phyloP scores from a whole-genome alignment of 2,113 vertebrate species.

The Hippolais icterina region DNA sequence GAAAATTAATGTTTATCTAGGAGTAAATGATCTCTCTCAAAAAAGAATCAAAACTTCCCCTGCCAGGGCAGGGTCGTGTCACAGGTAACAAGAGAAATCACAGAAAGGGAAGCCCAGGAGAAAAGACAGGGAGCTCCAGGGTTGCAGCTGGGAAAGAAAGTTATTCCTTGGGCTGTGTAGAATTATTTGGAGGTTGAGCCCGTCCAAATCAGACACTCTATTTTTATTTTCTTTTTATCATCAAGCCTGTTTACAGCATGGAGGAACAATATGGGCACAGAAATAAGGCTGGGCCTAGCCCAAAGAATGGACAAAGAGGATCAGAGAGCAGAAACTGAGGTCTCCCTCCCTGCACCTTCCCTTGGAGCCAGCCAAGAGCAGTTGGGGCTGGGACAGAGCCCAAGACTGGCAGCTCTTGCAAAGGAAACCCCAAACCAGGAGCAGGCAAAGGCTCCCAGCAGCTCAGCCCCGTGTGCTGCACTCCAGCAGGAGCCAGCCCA shows the following conservation, averaged over 20 bases:
- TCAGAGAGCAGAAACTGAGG: not conserved
- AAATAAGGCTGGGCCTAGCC: too few relatives aligned
- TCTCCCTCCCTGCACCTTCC: not conserved
- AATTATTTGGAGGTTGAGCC: not conserved
- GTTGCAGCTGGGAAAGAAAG: not conserved
- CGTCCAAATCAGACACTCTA: not conserved
- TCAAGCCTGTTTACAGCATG: too few relatives aligned
- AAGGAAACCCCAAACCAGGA: fast-evolving
- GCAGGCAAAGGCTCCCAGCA: not conserved
- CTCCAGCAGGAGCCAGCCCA: not conserved
- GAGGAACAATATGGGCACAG: too few relatives aligned
- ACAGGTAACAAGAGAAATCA: not conserved
- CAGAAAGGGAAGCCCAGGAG: not conserved
- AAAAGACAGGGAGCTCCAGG: not conserved
- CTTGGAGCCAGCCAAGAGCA: not conserved
- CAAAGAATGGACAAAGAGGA: not conserved
- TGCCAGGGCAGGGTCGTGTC: not conserved
- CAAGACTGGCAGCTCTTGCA: not conserved
- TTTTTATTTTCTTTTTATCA: too few relatives aligned
- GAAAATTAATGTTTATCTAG: constrained; percentile 22
- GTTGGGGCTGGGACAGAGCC: not conserved
- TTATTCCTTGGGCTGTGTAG: not conserved
- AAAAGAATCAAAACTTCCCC: not conserved
- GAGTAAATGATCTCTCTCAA: not conserved
- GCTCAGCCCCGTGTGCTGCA: fast-evolving